phyloP scores from a whole-genome alignment of 1,140 invertebrate genomes.

The Cecropterus lyciades region DNA sequence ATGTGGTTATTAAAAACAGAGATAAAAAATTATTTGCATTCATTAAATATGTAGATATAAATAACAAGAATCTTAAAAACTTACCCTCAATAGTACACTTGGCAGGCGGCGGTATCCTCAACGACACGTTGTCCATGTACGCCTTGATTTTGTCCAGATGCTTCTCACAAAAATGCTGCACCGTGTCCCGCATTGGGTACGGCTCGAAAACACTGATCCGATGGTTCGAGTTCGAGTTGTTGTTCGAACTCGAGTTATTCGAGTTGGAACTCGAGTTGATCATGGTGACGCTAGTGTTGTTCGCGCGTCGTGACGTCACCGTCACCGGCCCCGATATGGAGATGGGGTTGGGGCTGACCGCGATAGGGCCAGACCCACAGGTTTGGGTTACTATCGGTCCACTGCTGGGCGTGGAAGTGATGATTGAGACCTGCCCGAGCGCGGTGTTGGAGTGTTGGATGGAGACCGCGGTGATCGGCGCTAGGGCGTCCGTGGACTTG shows the following conservation, averaged over 20 bases:
- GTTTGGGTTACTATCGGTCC: constrained; percentile 48
- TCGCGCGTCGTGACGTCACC: constrained; percentile 86
- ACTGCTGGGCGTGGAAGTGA: constrained; percentile 46
- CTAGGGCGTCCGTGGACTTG: constrained; percentile 70
- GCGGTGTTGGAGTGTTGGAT: constrained; percentile 75
- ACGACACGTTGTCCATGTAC: constrained; percentile 94
- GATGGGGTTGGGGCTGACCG: constrained; percentile 62
- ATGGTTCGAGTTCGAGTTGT: constrained; percentile 81
- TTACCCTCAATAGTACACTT: constrained; percentile 96
- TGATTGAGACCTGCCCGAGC: constrained; percentile 73
- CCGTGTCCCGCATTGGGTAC: constrained; percentile 94
- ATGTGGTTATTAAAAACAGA: too few species aligned
- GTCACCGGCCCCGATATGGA: constrained; percentile 85
- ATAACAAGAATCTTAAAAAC: constrained; percentile 23
- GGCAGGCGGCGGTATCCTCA: constrained; percentile 93
- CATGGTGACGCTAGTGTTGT: constrained; percentile 89
- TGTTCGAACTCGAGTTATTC: constrained; percentile 40
- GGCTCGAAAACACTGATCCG: constrained; percentile 94
- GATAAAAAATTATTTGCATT: too few species aligned
- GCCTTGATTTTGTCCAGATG: constrained; percentile 95
- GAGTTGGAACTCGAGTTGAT: constrained; percentile 85
- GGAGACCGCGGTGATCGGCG: constrained; percentile 63
- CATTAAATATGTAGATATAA: too few species aligned
- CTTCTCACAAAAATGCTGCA: constrained; percentile 97
- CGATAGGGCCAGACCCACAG: constrained; percentile 31